Conservation (phyloP, 2,113 vertebrate genomes). For the Oxygymnocypris stewartii region DNA sequence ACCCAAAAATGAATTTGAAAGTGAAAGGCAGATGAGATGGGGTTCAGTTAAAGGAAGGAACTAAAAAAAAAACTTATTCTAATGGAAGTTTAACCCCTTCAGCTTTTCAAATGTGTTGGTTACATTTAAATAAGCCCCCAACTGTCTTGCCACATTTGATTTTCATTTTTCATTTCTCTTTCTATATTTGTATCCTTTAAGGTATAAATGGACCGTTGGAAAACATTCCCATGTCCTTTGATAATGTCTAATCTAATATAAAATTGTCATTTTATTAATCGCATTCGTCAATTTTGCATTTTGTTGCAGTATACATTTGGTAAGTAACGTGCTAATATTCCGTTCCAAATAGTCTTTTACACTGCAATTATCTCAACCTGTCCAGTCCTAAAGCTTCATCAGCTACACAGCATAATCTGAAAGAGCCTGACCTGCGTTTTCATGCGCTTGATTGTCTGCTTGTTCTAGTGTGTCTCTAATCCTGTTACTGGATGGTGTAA, state of each 20-base stretch:
- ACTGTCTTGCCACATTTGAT: background rate
- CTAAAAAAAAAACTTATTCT: conserved; percentile 21
- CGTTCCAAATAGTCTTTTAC: background rate
- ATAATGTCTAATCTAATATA: background rate
- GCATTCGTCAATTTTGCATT: too few relatives aligned
- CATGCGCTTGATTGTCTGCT: conserved; percentile 18
- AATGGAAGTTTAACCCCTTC: background rate
- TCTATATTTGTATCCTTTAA: background rate
- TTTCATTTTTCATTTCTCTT: background rate
- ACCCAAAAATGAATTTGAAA: conserved; percentile 38
- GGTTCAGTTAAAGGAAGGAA: background rate
- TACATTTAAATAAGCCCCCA: conserved; percentile 24
- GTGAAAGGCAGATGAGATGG: conserved; percentile 38
- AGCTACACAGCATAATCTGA: background rate
- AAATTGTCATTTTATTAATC: background rate
- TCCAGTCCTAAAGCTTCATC: conserved; percentile 24
- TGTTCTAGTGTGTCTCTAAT: conserved; percentile 50
- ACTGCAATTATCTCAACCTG: background rate
- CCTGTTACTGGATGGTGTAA: conserved; percentile 49
- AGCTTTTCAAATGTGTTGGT: conserved; percentile 23
- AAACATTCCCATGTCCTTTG: background rate
- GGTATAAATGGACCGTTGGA: background rate
- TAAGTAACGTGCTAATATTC: background rate
- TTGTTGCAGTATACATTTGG: too few relatives aligned
- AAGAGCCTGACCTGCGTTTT: background rate